Percentiles rank a stretch among this genome's conserved stretches.
These are phyloP conservation scores for Saccopteryx leptura DNA, from an alignment of 2,113 vertebrate species.

Conservation along the genomic window DNA sequence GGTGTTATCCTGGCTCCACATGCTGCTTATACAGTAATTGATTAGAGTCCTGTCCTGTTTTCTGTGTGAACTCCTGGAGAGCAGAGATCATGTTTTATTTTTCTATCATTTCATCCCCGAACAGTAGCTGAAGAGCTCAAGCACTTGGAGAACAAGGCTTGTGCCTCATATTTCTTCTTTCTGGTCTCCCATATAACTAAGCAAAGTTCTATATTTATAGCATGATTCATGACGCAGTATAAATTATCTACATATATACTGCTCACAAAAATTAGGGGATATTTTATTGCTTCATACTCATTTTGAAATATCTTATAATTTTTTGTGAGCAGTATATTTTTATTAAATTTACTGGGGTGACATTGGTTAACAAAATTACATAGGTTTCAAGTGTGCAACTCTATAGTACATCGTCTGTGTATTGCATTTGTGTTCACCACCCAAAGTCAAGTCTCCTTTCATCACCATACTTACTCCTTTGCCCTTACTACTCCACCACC, in stretches of 20 bases:
- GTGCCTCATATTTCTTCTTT: neutral
- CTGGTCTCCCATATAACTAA: neutral
- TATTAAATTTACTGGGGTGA: neutral
- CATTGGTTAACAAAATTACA: neutral
- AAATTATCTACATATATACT: neutral
- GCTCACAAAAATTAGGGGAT: no score
- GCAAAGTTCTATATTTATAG: neutral
- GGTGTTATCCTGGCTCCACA: accelerated
- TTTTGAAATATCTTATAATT: no score
- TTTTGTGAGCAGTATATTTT: neutral
- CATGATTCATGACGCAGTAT: neutral
- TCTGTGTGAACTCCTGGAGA: neutral
- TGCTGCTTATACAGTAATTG: no score
- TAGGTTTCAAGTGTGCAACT: neutral
- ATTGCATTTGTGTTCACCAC: neutral
- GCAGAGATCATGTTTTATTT: neutral
- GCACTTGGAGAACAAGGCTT: neutral
- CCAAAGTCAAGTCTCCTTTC: neutral
- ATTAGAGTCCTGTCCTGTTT: neutral
- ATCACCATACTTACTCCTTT: neutral
- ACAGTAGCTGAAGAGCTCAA: neutral
- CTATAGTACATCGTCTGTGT: neutral
- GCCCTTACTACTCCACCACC: neutral
- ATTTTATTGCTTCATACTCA: no score
- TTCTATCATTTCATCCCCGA: neutral